A percentile compares a stretch with the other conserved stretches of the same genome.
phyloP scores from a whole-genome alignment of 2,113 vertebrate genomes.

The Narcine bancroftii region DNA sequence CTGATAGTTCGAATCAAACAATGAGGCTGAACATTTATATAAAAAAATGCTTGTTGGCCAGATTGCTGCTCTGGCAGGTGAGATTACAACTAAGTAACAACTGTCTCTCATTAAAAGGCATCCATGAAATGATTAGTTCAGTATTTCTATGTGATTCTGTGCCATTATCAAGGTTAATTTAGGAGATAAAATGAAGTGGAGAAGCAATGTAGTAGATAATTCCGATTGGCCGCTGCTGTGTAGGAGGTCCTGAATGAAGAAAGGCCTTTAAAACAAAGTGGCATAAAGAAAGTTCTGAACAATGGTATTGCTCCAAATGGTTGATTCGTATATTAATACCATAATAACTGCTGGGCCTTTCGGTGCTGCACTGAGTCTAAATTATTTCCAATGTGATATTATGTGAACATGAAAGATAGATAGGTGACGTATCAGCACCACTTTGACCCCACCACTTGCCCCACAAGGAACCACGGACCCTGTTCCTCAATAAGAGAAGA shows the following conservation, averaged over 20 bases:
- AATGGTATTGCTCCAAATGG: background rate
- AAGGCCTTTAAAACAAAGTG: background rate
- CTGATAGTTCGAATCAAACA: background rate
- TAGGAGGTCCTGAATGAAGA: background rate
- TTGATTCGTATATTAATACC: background rate
- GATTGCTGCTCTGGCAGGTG: background rate
- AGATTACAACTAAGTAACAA: background rate
- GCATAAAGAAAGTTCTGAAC: background rate
- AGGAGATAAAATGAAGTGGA: background rate
- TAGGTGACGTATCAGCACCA: background rate
- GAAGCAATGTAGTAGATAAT: background rate
- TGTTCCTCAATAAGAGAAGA: background rate
- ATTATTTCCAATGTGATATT: background rate
- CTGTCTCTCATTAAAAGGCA: background rate
- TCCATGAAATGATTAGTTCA: background rate
- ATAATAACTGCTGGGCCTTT: background rate
- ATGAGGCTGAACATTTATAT: background rate
- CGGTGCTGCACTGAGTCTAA: background rate
- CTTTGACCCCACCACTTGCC: background rate
- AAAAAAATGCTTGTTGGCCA: background rate
- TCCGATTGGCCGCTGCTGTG: background rate
- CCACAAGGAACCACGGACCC: background rate
- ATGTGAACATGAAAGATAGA: background rate
- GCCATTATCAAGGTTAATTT: background rate
- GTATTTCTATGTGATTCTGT: background rate